phyloP scores from a whole-genome alignment of 2,113 vertebrate species.

The Psammodynastes pulverulentus region DNA sequence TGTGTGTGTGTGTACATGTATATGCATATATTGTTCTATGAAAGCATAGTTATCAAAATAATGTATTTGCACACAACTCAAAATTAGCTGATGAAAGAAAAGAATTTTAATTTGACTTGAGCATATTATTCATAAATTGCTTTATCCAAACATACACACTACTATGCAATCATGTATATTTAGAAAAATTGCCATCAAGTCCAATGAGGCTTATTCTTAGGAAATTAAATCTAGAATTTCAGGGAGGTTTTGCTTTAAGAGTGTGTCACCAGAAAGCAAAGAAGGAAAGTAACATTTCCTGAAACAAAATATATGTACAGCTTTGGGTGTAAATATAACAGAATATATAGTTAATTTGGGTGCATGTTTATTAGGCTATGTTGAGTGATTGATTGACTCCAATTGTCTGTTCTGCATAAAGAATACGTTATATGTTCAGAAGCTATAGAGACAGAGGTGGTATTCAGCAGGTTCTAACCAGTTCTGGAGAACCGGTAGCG shows the following conservation, averaged over 20 bases:
- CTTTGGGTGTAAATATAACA: neutral
- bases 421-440: neutral
- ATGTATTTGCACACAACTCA: neutral
- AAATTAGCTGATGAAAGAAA: neutral
- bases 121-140: neutral
- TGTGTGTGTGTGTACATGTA: neutral
- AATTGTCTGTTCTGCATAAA: neutral
- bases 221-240: neutral
- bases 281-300: neutral
- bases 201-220: neutral
- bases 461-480: too few relatives aligned
- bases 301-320: neutral
- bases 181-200: neutral
- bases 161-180: neutral
- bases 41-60: neutral
- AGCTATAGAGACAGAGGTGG: neutral
- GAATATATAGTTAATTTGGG: neutral
- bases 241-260: neutral
- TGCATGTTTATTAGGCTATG: neutral
- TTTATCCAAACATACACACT: neutral
- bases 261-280: neutral
- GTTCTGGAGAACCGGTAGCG: too few relatives aligned
- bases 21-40: neutral
- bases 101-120: neutral
- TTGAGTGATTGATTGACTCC: neutral